Evolutionary conservation across 2,797 vertebrate species (phyloP).

Genomic region (Spinus pinus): DNA sequence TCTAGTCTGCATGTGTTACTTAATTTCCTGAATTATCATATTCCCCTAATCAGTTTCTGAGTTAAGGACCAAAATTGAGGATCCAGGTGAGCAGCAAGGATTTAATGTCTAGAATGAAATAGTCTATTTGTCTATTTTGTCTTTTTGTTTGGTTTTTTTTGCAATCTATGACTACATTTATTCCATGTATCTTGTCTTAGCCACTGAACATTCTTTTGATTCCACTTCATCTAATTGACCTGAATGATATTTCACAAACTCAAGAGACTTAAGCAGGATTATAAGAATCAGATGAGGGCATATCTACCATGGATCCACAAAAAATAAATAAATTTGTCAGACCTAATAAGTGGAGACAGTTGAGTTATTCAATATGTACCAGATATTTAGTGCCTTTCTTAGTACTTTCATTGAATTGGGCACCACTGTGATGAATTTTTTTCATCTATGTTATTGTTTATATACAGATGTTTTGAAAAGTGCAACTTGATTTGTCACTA

Average conservation of each 20-base stretch:
- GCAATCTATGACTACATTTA: background rate
- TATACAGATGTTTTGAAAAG: background rate
- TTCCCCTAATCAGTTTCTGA: constrained; percentile 72
- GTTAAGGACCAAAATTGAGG: constrained; percentile 63
- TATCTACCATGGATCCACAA: background rate
- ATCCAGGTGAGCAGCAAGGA: constrained; percentile 63
- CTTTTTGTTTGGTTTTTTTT: background rate
- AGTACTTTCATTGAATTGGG: background rate
- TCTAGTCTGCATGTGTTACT: constrained; percentile 68
- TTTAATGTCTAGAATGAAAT: constrained; percentile 58
- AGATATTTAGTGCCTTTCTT: background rate
- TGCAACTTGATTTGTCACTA: background rate
- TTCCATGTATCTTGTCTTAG: constrained; percentile 44
- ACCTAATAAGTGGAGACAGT: background rate
- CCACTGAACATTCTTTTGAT: constrained; percentile 27
- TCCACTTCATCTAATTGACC: constrained; percentile 70
- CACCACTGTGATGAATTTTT: background rate
- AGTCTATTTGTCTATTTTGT: constrained; percentile 2
- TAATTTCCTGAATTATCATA: constrained; percentile 78
- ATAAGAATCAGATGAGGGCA: constrained; percentile 15
- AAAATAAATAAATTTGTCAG: constrained; percentile 20
- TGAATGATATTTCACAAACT: constrained; percentile 63
- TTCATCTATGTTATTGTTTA: background rate
- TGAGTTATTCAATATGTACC: background rate
- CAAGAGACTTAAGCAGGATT: constrained; percentile 45